Conservation (phyloP, 2,888 invertebrate genomes). For the Thymelicus lineola region DNA sequence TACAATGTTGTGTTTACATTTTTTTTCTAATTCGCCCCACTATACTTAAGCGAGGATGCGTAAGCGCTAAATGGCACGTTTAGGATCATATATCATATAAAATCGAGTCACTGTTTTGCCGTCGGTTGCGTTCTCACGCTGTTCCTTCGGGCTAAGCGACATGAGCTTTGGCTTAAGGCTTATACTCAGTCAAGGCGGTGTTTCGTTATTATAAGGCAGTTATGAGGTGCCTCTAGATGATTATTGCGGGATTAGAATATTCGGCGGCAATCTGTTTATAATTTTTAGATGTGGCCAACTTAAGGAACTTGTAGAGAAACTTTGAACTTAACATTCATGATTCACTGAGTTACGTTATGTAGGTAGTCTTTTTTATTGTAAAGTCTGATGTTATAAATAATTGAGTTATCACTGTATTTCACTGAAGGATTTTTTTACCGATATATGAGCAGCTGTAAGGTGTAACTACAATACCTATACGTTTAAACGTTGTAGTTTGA, state of each 20-base stretch:
- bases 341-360: too few species aligned
- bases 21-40: constrained; percentile 81
- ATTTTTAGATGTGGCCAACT: constrained; percentile 14
- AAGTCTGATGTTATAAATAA: too few species aligned
- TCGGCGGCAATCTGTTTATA: constrained; percentile 33
- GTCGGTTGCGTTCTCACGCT: constrained; percentile 76
- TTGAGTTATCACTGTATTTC: too few species aligned
- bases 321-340: too few species aligned
- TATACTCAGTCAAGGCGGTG: constrained; percentile 61
- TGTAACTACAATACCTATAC: too few species aligned
- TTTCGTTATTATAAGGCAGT: constrained; percentile 68
- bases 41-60: constrained; percentile 81
- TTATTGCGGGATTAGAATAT: constrained; percentile 60
- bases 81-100: constrained; percentile 80
- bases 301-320: neutral
- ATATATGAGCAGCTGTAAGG: too few species aligned
- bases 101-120: constrained; percentile 74
- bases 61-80: constrained; percentile 85
- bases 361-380: too few species aligned
- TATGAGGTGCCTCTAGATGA: constrained; percentile 74
- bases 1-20: constrained; percentile 85
- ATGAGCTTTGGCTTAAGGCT: constrained; percentile 52
- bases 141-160: constrained; percentile 41
- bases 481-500: too few species aligned
- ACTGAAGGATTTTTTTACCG: too few species aligned